Evolutionary conservation across 2,888 invertebrate genomes (phyloP).

Genomic region (Augiades crinisus): DNA sequence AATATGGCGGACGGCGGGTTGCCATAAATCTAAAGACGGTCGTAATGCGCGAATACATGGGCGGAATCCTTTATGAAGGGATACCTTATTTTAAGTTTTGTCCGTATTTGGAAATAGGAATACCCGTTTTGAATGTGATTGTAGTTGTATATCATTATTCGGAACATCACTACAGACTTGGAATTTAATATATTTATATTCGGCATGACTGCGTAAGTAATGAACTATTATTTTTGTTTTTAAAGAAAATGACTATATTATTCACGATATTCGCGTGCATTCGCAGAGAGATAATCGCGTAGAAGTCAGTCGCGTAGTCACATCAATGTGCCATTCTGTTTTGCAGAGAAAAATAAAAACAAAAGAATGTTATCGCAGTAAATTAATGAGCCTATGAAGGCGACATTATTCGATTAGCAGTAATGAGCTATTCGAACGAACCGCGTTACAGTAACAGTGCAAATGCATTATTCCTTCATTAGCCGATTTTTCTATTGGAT

Average conservation of each 20-base stretch:
- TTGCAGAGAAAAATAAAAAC: no score
- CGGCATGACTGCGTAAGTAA: no score
- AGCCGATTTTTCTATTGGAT: no score
- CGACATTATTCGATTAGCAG: conserved; percentile 46
- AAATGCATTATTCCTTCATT: conserved; percentile 77
- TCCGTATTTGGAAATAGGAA: conserved; percentile 55
- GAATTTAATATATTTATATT: no score
- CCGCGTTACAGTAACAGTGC: conserved; percentile 62
- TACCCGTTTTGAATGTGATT: conserved; percentile 30
- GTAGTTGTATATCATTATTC: conserved; percentile 2
- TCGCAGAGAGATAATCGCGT: no score
- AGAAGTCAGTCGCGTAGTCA: no score
- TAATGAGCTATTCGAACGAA: conserved; percentile 47
- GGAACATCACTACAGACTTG: no score
- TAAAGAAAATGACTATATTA: no score
- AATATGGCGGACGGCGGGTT: conserved; percentile 74
- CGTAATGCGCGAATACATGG: conserved; percentile 72
- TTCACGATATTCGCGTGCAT: no score
- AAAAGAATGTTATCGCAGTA: conserved; percentile 12
- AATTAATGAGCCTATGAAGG: conserved; percentile 4
- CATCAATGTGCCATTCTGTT: no score
- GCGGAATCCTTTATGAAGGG: conserved; percentile 75
- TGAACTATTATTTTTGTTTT: no score
- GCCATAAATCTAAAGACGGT: conserved; percentile 75
- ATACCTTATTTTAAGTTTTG: conserved; percentile 48